These are phyloP conservation scores for Leptobrachium leishanense DNA, from an alignment of 2,113 vertebrate species.

Conservation along the genomic window DNA sequence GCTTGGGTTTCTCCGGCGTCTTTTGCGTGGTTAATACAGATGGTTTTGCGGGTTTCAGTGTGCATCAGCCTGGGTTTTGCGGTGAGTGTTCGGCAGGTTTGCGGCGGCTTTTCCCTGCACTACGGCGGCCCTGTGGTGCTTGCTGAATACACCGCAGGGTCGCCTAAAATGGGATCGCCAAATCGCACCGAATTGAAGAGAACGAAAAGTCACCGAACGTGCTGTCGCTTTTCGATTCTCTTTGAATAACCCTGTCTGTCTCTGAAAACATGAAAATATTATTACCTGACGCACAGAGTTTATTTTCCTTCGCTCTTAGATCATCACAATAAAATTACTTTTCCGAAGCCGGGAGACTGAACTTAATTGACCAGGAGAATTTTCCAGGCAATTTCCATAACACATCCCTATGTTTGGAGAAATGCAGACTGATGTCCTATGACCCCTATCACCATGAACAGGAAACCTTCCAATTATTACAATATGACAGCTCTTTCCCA, in stretches of 20 bases:
- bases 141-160: too few species aligned
- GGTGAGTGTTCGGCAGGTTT: too few species aligned
- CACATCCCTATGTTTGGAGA: neutral
- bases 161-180: too few species aligned
- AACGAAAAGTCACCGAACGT: too few species aligned
- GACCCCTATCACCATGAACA: slow-evolving; percentile 4
- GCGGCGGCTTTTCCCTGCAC: too few species aligned
- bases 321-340: slow-evolving; percentile 1
- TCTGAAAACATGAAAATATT: slow-evolving; percentile 2
- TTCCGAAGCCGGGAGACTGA: neutral
- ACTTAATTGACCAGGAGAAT: slow-evolving; percentile 1
- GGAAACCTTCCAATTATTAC: slow-evolving; percentile 8
- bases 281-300: neutral
- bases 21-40: too few species aligned
- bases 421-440: neutral
- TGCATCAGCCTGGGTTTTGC: too few species aligned
- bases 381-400: neutral
- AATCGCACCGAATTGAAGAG: too few species aligned
- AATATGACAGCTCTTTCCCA: neutral
- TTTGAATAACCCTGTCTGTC: neutral
- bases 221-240: too few species aligned
- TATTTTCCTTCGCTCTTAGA: slow-evolving; percentile 13
- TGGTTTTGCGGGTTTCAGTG: too few species aligned
- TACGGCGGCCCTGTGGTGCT: too few species aligned
- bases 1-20: too few species aligned